Percentiles rank a stretch among this genome's conserved stretches.
These are phyloP conservation scores for Melipona beecheii DNA, from an alignment of 2,888 invertebrate genomes.

Conservation along the genomic window DNA sequence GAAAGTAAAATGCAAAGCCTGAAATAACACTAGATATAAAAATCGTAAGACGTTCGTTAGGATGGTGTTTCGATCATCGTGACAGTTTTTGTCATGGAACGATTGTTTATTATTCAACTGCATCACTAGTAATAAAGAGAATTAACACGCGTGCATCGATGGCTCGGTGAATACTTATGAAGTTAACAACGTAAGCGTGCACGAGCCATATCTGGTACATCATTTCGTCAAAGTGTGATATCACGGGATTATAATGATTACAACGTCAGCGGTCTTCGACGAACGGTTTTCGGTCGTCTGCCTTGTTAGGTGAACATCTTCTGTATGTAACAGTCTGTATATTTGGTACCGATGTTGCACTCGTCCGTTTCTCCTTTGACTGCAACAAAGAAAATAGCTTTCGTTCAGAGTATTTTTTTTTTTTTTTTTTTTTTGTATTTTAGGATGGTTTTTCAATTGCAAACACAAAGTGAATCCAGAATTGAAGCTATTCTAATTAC, in stretches of 20 bases:
- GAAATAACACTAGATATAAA: too few species aligned
- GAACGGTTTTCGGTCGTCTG: not conserved
- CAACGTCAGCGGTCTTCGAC: not conserved
- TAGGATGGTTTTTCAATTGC: too few species aligned
- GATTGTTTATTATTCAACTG: not conserved
- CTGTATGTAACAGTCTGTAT: slow-evolving; percentile 47
- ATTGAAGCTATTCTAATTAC: too few species aligned
- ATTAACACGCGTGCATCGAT: not conserved
- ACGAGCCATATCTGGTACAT: slow-evolving; percentile 12
- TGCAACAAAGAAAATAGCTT: slow-evolving; percentile 11
- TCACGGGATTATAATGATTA: slow-evolving; percentile 10
- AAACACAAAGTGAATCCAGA: too few species aligned
- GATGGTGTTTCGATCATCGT: not conserved
- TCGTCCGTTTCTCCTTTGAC: slow-evolving; percentile 36
- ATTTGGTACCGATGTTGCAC: slow-evolving; percentile 41
- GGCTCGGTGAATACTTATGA: not conserved
- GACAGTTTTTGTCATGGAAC: not conserved
- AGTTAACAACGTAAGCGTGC: not conserved
- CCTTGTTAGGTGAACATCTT: slow-evolving; percentile 19
- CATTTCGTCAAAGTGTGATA: slow-evolving; percentile 28
- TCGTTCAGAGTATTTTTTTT: too few species aligned
- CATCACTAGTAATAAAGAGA: not conserved
- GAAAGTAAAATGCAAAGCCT: too few species aligned
- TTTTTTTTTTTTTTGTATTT: too few species aligned
- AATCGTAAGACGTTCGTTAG: too few species aligned